Evolutionary conservation across 1,140 invertebrate genomes (phyloP).

Genomic region (Drosophila ambigua): DNA sequence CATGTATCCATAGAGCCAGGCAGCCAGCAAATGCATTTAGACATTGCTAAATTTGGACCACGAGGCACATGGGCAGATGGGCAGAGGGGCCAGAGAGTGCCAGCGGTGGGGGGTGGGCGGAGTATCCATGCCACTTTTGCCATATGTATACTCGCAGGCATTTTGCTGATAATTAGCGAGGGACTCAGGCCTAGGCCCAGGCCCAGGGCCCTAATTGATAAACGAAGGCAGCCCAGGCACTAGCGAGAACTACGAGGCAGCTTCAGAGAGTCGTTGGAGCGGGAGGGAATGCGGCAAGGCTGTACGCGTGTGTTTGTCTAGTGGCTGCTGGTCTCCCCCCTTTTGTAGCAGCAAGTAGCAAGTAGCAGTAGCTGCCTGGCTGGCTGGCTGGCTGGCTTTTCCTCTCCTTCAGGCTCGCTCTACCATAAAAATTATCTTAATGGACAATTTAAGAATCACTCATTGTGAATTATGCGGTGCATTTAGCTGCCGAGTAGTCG

Average conservation of each 20-base stretch:
- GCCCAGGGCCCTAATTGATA: conserved; percentile 74
- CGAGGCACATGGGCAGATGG: not conserved
- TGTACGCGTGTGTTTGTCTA: conserved; percentile 41
- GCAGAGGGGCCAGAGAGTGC: not conserved
- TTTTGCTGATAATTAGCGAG: conserved; percentile 78
- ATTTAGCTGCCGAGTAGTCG: conserved; percentile 74
- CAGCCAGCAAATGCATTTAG: conserved; percentile 60
- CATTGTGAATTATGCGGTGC: conserved; percentile 81
- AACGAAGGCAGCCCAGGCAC: conserved; percentile 40
- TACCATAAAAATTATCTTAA: conserved; percentile 82
- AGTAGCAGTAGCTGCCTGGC: too few relatives aligned
- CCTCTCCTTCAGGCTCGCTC: conserved; percentile 43
- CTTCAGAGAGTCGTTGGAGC: not conserved
- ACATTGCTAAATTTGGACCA: conserved; percentile 74
- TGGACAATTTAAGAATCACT: conserved; percentile 82
- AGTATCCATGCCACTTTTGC: conserved; percentile 25
- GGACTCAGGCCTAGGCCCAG: conserved; percentile 2
- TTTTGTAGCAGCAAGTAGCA: not conserved
- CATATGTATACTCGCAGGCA: conserved; percentile 66
- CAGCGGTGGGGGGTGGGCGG: too few relatives aligned
- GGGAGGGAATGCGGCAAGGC: conserved; percentile 16
- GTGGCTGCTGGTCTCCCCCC: conserved; percentile 18
- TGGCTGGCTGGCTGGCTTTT: not conserved
- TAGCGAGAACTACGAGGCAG: conserved; percentile 6
- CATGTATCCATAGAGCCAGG: too few relatives aligned